These are phyloP conservation scores for Dendroctonus ponderosae DNA, from an alignment of 1,140 invertebrate genomes.

Conservation along the genomic window DNA sequence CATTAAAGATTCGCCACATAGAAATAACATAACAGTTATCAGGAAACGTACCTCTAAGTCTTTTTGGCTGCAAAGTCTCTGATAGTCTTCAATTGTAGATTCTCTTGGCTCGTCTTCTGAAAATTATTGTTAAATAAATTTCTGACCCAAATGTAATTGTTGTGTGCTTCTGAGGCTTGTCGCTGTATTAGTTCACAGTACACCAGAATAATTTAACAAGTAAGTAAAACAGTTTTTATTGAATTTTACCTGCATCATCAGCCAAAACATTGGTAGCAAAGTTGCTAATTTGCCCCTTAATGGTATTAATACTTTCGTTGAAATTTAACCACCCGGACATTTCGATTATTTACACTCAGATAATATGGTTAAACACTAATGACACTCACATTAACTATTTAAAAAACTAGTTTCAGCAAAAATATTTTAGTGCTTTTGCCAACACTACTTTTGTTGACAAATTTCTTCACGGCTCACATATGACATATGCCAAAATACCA, in stretches of 20 bases:
- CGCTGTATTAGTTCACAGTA: background rate
- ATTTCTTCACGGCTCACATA: background rate
- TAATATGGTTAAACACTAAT: slow-evolving; percentile 4
- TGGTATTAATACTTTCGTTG: slow-evolving; percentile 67
- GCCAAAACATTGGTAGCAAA: slow-evolving; percentile 72
- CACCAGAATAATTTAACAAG: slow-evolving; percentile 15
- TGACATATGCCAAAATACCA: too few relatives aligned
- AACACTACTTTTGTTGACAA: slow-evolving; percentile 30
- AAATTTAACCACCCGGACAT: slow-evolving; percentile 68
- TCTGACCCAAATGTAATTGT: background rate
- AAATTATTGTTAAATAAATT: slow-evolving; percentile 3
- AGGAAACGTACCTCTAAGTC: slow-evolving; percentile 13
- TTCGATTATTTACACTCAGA: slow-evolving; percentile 4
- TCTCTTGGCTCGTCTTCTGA: background rate
- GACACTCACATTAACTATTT: slow-evolving; percentile 1
- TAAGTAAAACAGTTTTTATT: slow-evolving; percentile 7
- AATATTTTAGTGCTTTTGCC: slow-evolving; percentile 16
- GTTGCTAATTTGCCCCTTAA: slow-evolving; percentile 74
- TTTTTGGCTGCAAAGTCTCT: slow-evolving; percentile 6
- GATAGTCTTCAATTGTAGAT: slow-evolving; percentile 18
- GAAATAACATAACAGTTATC: background rate
- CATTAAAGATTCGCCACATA: background rate
- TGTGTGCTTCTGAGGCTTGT: background rate
- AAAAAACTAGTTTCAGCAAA: background rate
- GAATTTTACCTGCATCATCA: slow-evolving; percentile 55